Percentiles rank a stretch among this genome's conserved stretches.
Conservation (phyloP, 2,113 vertebrate genomes). For the Tachycineta bicolor region DNA sequence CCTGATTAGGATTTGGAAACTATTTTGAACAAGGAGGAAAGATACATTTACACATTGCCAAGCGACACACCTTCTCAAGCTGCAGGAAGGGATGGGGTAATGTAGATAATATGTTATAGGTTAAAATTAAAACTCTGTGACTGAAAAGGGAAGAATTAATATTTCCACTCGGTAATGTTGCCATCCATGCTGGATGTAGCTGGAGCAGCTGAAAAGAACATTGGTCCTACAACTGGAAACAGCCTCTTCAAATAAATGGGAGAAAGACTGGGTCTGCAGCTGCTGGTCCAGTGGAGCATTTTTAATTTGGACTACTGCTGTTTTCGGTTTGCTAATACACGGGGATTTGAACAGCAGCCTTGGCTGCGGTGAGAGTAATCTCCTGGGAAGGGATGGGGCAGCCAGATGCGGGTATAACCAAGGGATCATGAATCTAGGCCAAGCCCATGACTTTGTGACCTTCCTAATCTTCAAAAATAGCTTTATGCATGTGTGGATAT, state of each 20-base stretch:
- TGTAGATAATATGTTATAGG: neutral
- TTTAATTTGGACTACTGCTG: neutral
- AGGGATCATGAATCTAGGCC: constrained; percentile 53
- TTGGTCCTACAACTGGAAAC: neutral
- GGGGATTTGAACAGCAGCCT: constrained; percentile 20
- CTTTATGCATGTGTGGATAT: neutral
- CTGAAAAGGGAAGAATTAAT: neutral
- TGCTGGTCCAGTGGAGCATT: neutral
- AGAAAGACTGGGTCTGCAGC: neutral
- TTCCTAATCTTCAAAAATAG: constrained; percentile 52
- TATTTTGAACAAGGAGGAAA: neutral
- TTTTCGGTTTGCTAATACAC: constrained; percentile 4
- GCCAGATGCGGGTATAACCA: neutral
- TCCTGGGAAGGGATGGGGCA: neutral
- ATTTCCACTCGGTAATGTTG: neutral
- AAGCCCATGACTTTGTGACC: constrained; percentile 31
- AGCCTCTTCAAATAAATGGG: neutral
- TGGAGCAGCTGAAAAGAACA: neutral
- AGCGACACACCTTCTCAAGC: neutral
- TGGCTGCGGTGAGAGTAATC: neutral
- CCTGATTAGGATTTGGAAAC: neutral
- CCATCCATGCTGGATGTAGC: neutral
- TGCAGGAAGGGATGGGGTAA: neutral
- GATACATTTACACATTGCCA: neutral
- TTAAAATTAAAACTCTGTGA: neutral